phyloP scores from a whole-genome alignment of 1,140 invertebrate genomes.

The Drosophila kohkoa region DNA sequence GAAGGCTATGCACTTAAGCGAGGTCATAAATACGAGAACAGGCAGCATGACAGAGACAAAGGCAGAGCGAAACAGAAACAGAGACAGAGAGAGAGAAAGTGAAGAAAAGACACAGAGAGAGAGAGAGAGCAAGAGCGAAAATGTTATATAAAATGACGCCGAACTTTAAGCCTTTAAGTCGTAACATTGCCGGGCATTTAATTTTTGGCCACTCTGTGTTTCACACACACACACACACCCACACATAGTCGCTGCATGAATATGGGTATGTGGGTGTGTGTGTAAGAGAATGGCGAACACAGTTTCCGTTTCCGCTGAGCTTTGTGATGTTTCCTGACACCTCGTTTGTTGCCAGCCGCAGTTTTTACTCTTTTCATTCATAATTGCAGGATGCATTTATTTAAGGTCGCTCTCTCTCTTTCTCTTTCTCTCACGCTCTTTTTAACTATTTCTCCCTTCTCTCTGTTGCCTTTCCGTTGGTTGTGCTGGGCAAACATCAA shows the following conservation, averaged over 20 bases:
- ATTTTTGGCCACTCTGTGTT: slow-evolving; percentile 44
- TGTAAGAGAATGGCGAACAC: slow-evolving; percentile 26
- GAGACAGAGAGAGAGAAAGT: neutral
- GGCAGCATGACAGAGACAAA: slow-evolving; percentile 3
- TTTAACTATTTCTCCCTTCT: neutral
- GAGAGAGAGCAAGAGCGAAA: neutral
- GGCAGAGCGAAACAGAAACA: neutral
- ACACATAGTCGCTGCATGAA: neutral
- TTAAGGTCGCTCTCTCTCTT: slow-evolving; percentile 40
- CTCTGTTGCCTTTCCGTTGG: neutral
- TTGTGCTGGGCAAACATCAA: slow-evolving; percentile 65
- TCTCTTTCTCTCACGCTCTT: neutral
- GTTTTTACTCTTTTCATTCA: slow-evolving; percentile 62
- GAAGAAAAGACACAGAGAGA: slow-evolving; percentile 2
- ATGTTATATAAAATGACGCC: slow-evolving; percentile 52
- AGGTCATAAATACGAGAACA: slow-evolving; percentile 64
- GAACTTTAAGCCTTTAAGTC: slow-evolving; percentile 47
- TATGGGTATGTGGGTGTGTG: slow-evolving; percentile 29
- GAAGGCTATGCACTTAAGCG: slow-evolving; percentile 78
- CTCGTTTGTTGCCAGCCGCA: slow-evolving; percentile 48
- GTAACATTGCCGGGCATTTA: slow-evolving; percentile 42
- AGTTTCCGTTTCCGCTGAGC: slow-evolving; percentile 59
- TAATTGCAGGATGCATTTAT: slow-evolving; percentile 79
- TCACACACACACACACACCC: slow-evolving; percentile 9
- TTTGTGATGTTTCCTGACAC: slow-evolving; percentile 47